Conservation (phyloP, 2,113 vertebrate genomes). For the Macrotis lagotis region DNA sequence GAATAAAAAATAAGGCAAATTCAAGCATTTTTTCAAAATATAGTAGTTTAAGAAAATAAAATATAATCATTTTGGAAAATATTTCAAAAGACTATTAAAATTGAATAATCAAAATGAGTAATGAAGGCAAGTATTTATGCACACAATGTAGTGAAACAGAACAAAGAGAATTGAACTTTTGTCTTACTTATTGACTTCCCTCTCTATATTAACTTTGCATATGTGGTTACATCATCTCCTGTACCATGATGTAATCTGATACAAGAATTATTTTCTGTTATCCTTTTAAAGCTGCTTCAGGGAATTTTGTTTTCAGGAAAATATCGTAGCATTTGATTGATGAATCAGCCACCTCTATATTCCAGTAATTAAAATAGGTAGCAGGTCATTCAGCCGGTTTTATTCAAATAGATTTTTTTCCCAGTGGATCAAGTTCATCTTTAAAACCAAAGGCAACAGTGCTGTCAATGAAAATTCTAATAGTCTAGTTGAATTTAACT, state of each 20-base stretch:
- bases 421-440: constrained; percentile 47
- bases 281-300: neutral
- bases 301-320: constrained; percentile 25
- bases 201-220: neutral
- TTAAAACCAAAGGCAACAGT: constrained; percentile 31
- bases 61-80: neutral
- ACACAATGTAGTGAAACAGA: neutral
- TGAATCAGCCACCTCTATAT: neutral
- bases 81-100: neutral
- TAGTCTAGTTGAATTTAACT: constrained; percentile 49
- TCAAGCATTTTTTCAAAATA: neutral
- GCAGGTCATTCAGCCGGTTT: constrained; percentile 16
- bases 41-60: neutral
- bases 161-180: neutral
- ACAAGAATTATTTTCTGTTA: constrained; percentile 20
- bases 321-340: constrained; percentile 7
- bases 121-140: neutral
- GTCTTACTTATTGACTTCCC: neutral
- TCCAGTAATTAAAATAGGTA: constrained; percentile 4
- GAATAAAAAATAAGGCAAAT: neutral
- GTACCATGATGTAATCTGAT: constrained; percentile 44
- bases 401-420: constrained; percentile 39
- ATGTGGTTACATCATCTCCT: constrained; percentile 23
- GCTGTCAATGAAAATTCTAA: constrained; percentile 15
- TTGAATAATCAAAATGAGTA: neutral